A percentile compares a stretch with the other conserved stretches of the same genome.
phyloP scores from a whole-genome alignment of 2,888 invertebrate species.

The Eupithecia insigniata region DNA sequence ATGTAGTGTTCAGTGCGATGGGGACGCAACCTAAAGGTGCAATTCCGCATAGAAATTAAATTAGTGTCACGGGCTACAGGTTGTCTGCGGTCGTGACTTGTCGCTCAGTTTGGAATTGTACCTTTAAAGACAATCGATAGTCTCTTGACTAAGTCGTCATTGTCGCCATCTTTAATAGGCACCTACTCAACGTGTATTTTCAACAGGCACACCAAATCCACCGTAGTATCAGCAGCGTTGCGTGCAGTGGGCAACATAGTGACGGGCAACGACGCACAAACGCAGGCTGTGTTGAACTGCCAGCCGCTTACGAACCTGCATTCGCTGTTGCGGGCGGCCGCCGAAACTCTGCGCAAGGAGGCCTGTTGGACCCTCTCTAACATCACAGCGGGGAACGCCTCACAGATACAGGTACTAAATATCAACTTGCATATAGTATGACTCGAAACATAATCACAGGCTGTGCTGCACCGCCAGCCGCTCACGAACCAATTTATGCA shows the following conservation, averaged over 20 bases:
- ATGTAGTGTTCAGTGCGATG: too few relatives aligned
- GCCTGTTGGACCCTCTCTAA: constrained; percentile 99
- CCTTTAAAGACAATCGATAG: background rate
- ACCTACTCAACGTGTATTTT: background rate
- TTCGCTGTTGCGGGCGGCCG: constrained; percentile 87
- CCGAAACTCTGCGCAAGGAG: constrained; percentile 96
- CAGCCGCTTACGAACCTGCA: constrained; percentile 93
- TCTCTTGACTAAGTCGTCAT: background rate
- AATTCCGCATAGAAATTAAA: background rate
- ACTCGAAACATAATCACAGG: too few relatives aligned
- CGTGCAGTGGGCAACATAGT: constrained; percentile 99
- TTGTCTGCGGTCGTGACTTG: background rate
- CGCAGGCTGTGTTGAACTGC: constrained; percentile 96
- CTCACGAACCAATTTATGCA: too few relatives aligned
- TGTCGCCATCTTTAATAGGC: too few relatives aligned
- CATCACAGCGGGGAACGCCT: constrained; percentile 96
- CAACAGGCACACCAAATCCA: constrained; percentile 90
- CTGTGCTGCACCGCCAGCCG: too few relatives aligned
- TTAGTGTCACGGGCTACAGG: background rate
- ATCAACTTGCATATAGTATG: too few relatives aligned
- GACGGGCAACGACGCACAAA: constrained; percentile 98
- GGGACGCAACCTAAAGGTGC: too few relatives aligned
- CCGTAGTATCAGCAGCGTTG: constrained; percentile 95
- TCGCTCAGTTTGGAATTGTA: background rate
- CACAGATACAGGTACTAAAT: constrained; percentile 91